Percentiles rank a stretch among this genome's conserved stretches.
Conservation (phyloP, 2,888 invertebrate species). For the Trisateles emortualis region DNA sequence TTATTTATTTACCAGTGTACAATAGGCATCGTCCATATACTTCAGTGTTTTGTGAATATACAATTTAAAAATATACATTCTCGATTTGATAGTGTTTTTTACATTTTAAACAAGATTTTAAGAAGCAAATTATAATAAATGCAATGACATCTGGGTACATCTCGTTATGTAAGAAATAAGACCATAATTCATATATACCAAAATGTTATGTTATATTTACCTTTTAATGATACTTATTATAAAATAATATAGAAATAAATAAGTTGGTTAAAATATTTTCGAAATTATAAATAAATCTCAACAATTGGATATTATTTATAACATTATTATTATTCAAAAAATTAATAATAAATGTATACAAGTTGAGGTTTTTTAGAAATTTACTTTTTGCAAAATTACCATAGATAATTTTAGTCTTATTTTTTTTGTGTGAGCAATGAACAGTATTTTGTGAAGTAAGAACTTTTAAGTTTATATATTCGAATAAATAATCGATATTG, state of each 20-base stretch:
- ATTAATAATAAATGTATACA: not conserved
- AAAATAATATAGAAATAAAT: slow-evolving; percentile 9
- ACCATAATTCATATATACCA: not conserved
- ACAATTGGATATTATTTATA: slow-evolving; percentile 6
- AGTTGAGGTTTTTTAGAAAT: not conserved
- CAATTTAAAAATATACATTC: no score
- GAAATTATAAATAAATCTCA: not conserved
- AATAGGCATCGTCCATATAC: no score
- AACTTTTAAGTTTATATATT: not conserved
- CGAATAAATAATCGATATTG: slow-evolving; percentile 14
- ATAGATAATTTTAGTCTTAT: not conserved
- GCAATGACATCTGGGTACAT: no score
- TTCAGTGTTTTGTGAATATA: no score
- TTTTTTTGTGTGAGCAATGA: slow-evolving; percentile 6
- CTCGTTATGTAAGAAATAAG: not conserved
- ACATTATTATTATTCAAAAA: slow-evolving; percentile 9
- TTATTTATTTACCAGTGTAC: no score
- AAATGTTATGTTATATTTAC: slow-evolving; percentile 2
- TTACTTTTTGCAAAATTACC: not conserved
- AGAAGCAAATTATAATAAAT: no score
- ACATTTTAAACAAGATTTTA: no score
- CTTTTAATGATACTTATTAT: slow-evolving; percentile 14
- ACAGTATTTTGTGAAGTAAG: slow-evolving; percentile 9
- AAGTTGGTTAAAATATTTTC: not conserved
- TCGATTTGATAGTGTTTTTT: no score